Conservation (phyloP, 2,888 invertebrate species). For the Glyphotaelius pellucidus region DNA sequence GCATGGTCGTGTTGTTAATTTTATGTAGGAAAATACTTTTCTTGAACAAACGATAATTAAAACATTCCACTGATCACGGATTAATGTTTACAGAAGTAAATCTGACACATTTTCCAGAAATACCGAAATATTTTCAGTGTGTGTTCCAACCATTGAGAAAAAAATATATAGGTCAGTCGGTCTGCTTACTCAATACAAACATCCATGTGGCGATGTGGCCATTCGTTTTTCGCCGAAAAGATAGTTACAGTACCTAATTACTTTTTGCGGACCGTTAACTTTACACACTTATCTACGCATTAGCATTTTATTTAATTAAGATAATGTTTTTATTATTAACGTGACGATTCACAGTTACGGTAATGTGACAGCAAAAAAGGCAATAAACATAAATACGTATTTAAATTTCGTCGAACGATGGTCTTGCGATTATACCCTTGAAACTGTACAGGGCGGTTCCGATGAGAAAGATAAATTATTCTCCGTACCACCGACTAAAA, state of each 20-base stretch:
- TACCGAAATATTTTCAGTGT: background rate
- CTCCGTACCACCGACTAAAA: too few relatives aligned
- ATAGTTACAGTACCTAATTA: background rate
- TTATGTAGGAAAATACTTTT: background rate
- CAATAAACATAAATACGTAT: too few relatives aligned
- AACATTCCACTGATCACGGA: background rate
- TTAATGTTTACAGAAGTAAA: background rate
- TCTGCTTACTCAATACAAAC: background rate
- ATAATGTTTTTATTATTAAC: too few relatives aligned
- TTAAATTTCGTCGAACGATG: too few relatives aligned
- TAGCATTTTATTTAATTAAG: background rate
- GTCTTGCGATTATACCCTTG: too few relatives aligned
- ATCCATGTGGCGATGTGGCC: background rate
- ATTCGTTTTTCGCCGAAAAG: background rate
- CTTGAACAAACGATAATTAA: background rate
- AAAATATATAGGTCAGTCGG: constrained; percentile 20
- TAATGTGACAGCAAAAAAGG: too few relatives aligned
- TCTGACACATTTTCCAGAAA: constrained; percentile 37
- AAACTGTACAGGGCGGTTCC: too few relatives aligned
- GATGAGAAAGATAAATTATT: too few relatives aligned
- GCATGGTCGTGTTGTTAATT: background rate
- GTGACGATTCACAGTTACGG: too few relatives aligned
- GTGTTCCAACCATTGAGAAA: background rate
- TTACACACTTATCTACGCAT: background rate
- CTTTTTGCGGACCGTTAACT: background rate